Evolutionary conservation across 64 coral and sea anemone genomes (phyloP), one percentile per base, ranked within the genome.

Genomic region (Stichodactyla mertensii): DNA sequence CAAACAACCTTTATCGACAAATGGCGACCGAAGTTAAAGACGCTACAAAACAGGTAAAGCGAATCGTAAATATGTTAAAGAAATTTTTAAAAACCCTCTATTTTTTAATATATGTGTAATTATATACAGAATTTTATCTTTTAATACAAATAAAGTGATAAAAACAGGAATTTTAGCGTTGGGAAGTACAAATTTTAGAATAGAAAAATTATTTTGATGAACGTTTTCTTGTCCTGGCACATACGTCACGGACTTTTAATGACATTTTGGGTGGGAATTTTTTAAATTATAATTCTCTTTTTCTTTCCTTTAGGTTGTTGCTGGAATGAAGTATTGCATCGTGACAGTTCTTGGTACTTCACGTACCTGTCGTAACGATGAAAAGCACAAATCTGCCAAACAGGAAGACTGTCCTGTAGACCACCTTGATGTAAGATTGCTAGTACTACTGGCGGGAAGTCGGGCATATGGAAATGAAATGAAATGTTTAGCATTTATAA

Each of bases 1-100:
- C 93, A 31, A 99, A 99, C 90, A 99, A 95, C 88, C 19, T 92
- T 54, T 99, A 99, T 71, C 97, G 93, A 8, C 64, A 88, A 36
- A 92, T 99, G 86, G 71, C 97, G 10, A 78, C 90, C 0, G 67
- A 88, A 70, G 88, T 94, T 7, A 86, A 27, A 3, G 97, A 95
- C 36, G 92, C 97, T 16, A 99, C 97, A 1, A 92, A 91, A 79
- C 97, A 99, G 91, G 97, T 99, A 9, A 71, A 62, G 79, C 52
- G 18, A 5, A 80, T 52, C 53, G n/a, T 24, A 45, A 45, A 45
- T 45, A 2, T 4, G 3, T n/a, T n/a, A 45, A 45, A 4, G 36
- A 45, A 45, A 45, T 45, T 45, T 45, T 3, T 2, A 45, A 45
- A 45, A 45, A 45, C 36, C 36, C 36, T 31, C 36, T 45, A 45